Base-by-base conservation (phyloP, 2,113 vertebrate species). In the Epinephelus fuscoguttatus region DNA sequence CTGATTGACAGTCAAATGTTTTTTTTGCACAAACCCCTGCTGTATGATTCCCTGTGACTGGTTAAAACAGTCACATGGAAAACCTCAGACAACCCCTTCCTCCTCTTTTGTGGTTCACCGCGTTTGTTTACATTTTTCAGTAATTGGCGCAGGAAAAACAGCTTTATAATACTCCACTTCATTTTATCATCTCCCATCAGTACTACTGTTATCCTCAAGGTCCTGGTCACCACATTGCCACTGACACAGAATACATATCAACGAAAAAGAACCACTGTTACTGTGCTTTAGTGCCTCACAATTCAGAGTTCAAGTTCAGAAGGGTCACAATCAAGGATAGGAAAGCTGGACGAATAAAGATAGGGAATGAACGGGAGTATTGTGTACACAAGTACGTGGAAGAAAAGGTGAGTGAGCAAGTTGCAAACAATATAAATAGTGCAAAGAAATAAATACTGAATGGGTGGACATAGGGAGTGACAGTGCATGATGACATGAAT, bases 91-190 rank as follows among this genome's bases (percentile, higher is more conserved):
- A 19, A 71, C 13, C 21, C 33, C 11, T 11, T 69, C 56, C 19
- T 18, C 55, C 27, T 57, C 61, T 63, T 11, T 45, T 61, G 47
- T 18, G 56, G 37, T 70, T 62, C 66, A 63, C 21, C 40, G 7
- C 73, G 17, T 69, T 25, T 83, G 81, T 83, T 83, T 83, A 83
- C 74, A 72, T 77, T 64, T 77, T 56, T 64, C 57, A 57, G 37
- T 8, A 6, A 13, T 1, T 1, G 4, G 72, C 49, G 57, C 21
- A 75, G 42, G 33, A 60, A 21, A 40, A 82, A 45, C 12, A 17
- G 63, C 23, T 33, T 23, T n/a, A 25, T 15, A 25, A 50, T 21
- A 21, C 6, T 52, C 40, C 7, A 15, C 52, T 23, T 60, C 55
- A 45, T 52, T 10, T 55, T 14, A 37, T 55, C 10, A 8, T 37